phyloP scores from a whole-genome alignment of 2,888 invertebrate species.

The Tholera decimalis region DNA sequence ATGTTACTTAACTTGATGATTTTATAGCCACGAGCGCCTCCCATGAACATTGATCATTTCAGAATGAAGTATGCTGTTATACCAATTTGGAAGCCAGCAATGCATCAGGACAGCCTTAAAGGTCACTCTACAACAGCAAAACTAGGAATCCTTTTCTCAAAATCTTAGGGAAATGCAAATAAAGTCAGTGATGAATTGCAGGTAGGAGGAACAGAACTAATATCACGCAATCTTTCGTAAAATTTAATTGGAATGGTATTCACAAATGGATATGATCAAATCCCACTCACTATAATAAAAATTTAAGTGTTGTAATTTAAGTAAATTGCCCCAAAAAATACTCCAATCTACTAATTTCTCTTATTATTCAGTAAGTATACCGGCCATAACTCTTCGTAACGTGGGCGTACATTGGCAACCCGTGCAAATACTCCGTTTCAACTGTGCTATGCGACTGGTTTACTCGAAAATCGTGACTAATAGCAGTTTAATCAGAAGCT shows the following conservation, averaged over 20 bases:
- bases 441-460: constrained; percentile 27
- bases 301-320: not conserved
- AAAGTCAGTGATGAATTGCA: too few relatives aligned
- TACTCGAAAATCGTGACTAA: constrained; percentile 46
- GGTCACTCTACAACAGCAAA: not conserved
- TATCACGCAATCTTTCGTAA: too few relatives aligned
- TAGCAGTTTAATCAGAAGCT: constrained; percentile 34
- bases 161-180: too few relatives aligned
- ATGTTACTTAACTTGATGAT: too few relatives aligned
- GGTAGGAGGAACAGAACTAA: too few relatives aligned
- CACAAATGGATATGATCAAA: not conserved
- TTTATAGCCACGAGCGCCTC: too few relatives aligned
- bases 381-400: constrained; percentile 33
- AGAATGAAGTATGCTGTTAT: not conserved
- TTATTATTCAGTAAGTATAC: constrained; percentile 35
- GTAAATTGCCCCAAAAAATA: constrained; percentile 5
- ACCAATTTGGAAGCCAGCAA: not conserved
- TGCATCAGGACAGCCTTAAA: too few relatives aligned
- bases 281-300: not conserved
- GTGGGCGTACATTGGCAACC: constrained; percentile 54
- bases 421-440: constrained; percentile 43
- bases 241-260: not conserved
- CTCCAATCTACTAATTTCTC: constrained; percentile 22
- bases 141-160: too few relatives aligned
- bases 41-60: too few relatives aligned